Evolutionary conservation across 2,797 vertebrate genomes (phyloP), one percentile per base, ranked within the genome.

Genomic region (Pteronotus mesoamericanus): DNA sequence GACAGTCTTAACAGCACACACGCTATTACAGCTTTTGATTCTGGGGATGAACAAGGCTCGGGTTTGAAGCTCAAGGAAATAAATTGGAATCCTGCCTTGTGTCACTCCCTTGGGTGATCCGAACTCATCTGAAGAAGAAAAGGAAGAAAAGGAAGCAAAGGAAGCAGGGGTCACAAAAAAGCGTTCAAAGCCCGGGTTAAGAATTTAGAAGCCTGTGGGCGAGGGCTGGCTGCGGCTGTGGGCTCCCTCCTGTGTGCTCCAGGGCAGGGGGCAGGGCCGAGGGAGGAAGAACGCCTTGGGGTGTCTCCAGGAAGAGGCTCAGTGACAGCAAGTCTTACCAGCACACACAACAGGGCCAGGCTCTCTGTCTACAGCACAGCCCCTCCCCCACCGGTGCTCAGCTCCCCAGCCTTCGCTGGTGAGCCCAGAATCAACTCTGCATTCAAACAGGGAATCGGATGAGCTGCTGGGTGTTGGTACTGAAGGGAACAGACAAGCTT

Each of bases 31-130:
- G 87, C 93, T 97, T 96, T 97, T 75, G 44, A 93, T 98, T 96
- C 26, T 21, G 95, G 98, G 95, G 97, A 97, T 97, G 97, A 98
- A 87, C 97, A 97, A 66, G 95, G 91, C 97, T 97, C 94, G 90
- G 82, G 95, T 92, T 95, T 93, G 91, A 93, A 95, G 97, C 97
- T 97, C 94, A 94, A 93, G 95, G 96, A 98, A 97, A 96, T 86
- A 94, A 97, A 97, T 94, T 97, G 86, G 95, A 97, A 96, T 96
- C 96, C 97, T 98, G 94, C 94, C 91, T 94, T 88, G 9, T 94
- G 96, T 96, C 97, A 95, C 77, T 96, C 94, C 88, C n/a, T 97
- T 86, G 93, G 55, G 95, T 89, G 53, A 95, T 71, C 95, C 96
- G 97, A 89, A 71, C 94, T 88, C 93, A 96, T 96, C 48, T 0